Evolutionary conservation across 1,140 invertebrate species (phyloP).

Genomic region (Euwallacea fornicatus): DNA sequence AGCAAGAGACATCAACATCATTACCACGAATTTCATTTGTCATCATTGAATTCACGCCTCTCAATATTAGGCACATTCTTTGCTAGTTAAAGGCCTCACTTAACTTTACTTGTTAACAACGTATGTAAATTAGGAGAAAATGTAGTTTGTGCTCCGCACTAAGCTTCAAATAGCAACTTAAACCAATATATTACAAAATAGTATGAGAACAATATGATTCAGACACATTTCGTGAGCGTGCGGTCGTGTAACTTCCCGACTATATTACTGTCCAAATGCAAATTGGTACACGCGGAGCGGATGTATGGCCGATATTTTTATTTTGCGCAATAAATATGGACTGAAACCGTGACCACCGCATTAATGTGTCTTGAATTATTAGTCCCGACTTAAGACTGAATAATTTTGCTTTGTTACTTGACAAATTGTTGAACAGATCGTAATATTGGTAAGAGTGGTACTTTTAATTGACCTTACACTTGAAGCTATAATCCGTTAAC

Average conservation of each 20-base stretch:
- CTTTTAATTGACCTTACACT: no score
- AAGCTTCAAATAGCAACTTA: neutral
- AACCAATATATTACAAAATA: constrained; percentile 5
- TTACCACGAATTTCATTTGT: no score
- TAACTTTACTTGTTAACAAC: no score
- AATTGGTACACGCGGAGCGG: constrained; percentile 5
- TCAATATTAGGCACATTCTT: no score
- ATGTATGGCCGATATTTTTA: constrained; percentile 19
- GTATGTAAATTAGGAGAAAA: no score
- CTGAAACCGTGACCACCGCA: constrained; percentile 7
- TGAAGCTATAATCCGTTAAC: no score
- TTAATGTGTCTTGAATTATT: constrained; percentile 14
- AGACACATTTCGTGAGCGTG: constrained; percentile 6
- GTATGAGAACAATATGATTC: constrained; percentile 13
- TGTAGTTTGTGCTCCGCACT: no score
- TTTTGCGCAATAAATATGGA: constrained; percentile 19
- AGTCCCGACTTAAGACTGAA: constrained; percentile 1
- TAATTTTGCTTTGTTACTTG: constrained; percentile 2
- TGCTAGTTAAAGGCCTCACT: no score
- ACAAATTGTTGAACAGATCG: neutral
- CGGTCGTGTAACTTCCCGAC: constrained; percentile 12
- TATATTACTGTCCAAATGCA: constrained; percentile 14
- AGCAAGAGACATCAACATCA: no score
- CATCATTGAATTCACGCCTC: no score
- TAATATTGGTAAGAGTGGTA: no score